These are phyloP conservation scores for Epistrophe eligans DNA, from an alignment of 2,888 invertebrate genomes.

Conservation along the genomic window DNA sequence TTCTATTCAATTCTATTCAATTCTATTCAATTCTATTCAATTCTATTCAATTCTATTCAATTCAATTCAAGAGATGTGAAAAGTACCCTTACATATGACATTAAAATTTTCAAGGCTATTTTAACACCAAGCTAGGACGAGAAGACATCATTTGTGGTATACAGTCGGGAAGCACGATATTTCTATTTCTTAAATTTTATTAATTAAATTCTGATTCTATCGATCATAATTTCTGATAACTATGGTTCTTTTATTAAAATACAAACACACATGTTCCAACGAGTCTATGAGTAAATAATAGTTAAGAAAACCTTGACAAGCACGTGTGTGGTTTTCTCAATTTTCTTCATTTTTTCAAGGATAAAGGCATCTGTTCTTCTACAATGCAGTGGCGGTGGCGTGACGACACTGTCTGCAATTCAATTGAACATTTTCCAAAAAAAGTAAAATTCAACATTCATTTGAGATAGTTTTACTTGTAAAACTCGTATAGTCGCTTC, in stretches of 20 bases:
- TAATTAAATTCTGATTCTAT: neutral
- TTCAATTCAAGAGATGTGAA: too few species aligned
- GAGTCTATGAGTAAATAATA: conserved; percentile 35
- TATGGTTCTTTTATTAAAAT: neutral
- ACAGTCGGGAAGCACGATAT: too few species aligned
- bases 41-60: too few species aligned
- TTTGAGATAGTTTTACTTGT: neutral
- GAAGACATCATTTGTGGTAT: too few species aligned
- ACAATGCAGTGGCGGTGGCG: neutral
- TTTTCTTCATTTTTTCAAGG: conserved; percentile 33
- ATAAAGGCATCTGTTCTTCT: conserved; percentile 14
- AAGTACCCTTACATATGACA: too few species aligned
- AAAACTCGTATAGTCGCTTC: too few species aligned
- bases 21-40: too few species aligned
- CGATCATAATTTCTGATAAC: neutral
- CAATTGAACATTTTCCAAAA: conserved; percentile 67
- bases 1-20: too few species aligned
- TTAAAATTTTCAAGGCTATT: too few species aligned
- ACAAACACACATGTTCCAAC: neutral
- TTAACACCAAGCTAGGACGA: too few species aligned
- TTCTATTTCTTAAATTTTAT: too few species aligned
- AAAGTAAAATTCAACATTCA: conserved; percentile 27
- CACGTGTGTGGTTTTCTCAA: conserved; percentile 54
- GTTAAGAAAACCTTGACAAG: conserved; percentile 42
- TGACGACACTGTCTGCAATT: conserved; percentile 72